These are phyloP conservation scores for Araneus ventricosus DNA, from an alignment of 1,140 invertebrate genomes.

Conservation along the genomic window DNA sequence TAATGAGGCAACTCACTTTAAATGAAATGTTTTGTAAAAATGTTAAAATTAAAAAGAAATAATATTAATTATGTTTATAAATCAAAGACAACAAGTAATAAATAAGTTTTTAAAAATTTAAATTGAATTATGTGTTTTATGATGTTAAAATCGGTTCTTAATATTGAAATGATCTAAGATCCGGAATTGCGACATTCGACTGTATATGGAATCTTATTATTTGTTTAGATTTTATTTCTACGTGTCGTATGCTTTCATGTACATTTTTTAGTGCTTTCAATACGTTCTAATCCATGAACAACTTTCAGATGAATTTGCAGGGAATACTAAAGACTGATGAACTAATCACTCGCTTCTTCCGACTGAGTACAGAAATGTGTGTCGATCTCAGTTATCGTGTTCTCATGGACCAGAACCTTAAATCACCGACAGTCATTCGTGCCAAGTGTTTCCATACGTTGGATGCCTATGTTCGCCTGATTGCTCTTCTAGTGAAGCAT, in stretches of 20 bases:
- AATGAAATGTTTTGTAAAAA: too few relatives aligned
- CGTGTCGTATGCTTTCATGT: too few relatives aligned
- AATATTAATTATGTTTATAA: too few relatives aligned
- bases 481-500: conserved; percentile 97
- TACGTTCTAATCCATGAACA: conserved; percentile 48
- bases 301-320: conserved; percentile 93
- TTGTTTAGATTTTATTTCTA: background rate
- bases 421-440: conserved; percentile 84
- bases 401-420: conserved; percentile 78
- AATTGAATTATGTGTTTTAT: too few relatives aligned
- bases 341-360: conserved; percentile 97
- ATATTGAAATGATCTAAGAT: too few relatives aligned
- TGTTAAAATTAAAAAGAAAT: too few relatives aligned
- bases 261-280: too few relatives aligned
- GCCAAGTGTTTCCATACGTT: conserved; percentile 97
- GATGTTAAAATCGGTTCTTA: too few relatives aligned
- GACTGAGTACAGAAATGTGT: conserved; percentile 97
- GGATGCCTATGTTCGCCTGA: conserved; percentile 96
- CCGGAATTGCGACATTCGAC: too few relatives aligned
- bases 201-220: background rate
- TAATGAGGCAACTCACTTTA: too few relatives aligned
- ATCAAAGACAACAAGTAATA: too few relatives aligned
- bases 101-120: too few relatives aligned
- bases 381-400: conserved; percentile 95
- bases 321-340: conserved; percentile 99